A percentile compares a stretch with the other conserved stretches of the same genome.
phyloP scores from a whole-genome alignment of 2,888 invertebrate species.

The Syritta pipiens region DNA sequence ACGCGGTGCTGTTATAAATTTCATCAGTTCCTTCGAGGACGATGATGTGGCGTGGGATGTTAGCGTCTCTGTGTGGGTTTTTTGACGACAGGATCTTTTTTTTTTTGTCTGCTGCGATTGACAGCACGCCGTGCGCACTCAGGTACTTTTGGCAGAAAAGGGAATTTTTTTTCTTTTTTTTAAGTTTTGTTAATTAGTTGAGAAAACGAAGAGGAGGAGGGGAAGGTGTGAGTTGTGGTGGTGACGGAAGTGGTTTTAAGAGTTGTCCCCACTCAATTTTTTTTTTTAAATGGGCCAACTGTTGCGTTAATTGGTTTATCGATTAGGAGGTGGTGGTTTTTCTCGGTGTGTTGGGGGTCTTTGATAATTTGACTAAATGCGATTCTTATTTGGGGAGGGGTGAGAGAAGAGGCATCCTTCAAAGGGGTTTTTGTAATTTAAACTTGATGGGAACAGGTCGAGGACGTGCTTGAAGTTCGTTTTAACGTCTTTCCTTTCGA shows the following conservation, averaged over 20 bases:
- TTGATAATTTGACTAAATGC: too few species aligned
- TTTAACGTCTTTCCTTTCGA: too few species aligned
- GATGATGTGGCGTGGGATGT: background rate
- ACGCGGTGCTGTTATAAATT: background rate
- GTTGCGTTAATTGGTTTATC: slow-evolving; percentile 60
- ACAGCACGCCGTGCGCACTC: slow-evolving; percentile 29
- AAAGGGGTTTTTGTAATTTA: too few species aligned
- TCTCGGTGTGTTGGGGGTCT: background rate
- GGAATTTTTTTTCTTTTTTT: too few species aligned
- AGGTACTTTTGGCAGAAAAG: slow-evolving; percentile 24
- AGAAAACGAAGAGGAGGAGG: slow-evolving; percentile 2
- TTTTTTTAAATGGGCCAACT: slow-evolving; percentile 51
- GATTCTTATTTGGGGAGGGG: too few species aligned
- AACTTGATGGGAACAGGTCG: too few species aligned
- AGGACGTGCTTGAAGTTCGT: too few species aligned
- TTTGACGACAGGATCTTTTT: slow-evolving; percentile 20
- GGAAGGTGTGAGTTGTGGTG: slow-evolving; percentile 1
- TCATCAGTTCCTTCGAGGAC: background rate
- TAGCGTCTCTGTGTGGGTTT: background rate
- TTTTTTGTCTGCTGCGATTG: slow-evolving; percentile 30
- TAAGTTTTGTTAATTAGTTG: slow-evolving; percentile 33
- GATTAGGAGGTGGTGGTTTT: slow-evolving; percentile 18
- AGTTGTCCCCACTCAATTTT: slow-evolving; percentile 6
- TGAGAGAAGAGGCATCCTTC: too few species aligned
- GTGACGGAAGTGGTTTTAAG: background rate